phyloP scores from a whole-genome alignment of 2,113 vertebrate genomes.

The Odobenus rosmarus region DNA sequence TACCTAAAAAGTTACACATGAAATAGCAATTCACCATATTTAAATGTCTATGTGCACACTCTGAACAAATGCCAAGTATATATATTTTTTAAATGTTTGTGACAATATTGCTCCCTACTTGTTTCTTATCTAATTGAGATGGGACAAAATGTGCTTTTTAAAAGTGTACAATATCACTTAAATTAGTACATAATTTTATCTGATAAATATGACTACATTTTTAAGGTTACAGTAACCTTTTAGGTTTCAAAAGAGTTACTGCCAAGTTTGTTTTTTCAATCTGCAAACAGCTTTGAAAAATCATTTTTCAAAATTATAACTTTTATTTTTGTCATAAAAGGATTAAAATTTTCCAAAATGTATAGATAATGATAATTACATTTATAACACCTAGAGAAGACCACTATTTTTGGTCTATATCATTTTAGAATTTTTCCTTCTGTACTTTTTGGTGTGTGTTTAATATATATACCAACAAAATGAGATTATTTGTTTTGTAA shows the following conservation, averaged over 20 bases:
- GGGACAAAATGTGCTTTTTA: background rate
- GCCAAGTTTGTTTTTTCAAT: background rate
- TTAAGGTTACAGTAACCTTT: background rate
- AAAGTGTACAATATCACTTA: background rate
- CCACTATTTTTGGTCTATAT: background rate
- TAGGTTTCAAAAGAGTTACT: background rate
- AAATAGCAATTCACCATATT: background rate
- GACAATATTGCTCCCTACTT: background rate
- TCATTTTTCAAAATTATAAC: conserved; percentile 28
- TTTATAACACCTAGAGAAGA: conserved; percentile 4
- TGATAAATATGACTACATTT: background rate
- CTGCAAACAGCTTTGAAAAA: background rate
- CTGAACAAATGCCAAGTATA: background rate
- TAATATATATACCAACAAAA: background rate
- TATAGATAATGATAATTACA: conserved; percentile 1
- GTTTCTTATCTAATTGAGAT: background rate
- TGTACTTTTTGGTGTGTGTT: background rate
- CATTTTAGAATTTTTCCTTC: background rate
- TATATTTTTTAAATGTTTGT: background rate
- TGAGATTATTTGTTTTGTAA: background rate
- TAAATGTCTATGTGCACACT: background rate
- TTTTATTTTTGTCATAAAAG: conserved; percentile 24
- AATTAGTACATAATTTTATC: conserved; percentile 37
- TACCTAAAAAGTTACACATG: background rate
- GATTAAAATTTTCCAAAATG: background rate